Percentiles rank a stretch among this genome's conserved stretches.
phyloP scores from a whole-genome alignment of 2,888 invertebrate genomes.

The Sesamia inferens region DNA sequence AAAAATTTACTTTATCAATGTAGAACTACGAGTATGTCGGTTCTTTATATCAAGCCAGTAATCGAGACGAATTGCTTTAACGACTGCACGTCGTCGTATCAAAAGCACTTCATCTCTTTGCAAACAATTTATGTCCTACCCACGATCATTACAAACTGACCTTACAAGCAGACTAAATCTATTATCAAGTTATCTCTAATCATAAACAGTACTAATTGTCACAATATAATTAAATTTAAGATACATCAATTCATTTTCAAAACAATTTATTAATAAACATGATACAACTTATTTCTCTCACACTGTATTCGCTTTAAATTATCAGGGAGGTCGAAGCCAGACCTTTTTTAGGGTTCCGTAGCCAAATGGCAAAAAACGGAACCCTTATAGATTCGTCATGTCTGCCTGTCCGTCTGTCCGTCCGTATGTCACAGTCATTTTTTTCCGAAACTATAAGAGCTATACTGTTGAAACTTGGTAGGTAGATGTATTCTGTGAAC shows the following conservation, averaged over 20 bases:
- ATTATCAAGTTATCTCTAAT: conserved; percentile 9
- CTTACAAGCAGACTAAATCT: conserved; percentile 1
- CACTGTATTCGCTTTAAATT: conserved; percentile 33
- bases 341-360: background rate
- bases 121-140: background rate
- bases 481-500: too few relatives aligned
- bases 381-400: too few relatives aligned
- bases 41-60: background rate
- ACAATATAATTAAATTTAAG: conserved; percentile 5
- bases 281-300: conserved; percentile 30
- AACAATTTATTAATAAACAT: conserved; percentile 2
- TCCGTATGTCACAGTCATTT: too few relatives aligned
- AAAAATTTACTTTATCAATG: background rate
- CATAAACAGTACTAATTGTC: background rate
- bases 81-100: background rate
- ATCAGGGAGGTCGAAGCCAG: conserved; percentile 31
- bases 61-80: conserved; percentile 1
- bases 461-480: too few relatives aligned
- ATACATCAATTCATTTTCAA: background rate
- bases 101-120: background rate
- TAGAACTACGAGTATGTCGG: background rate
- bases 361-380: too few relatives aligned
- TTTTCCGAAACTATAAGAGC: too few relatives aligned
- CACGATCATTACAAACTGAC: conserved; percentile 5
- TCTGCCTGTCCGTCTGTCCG: too few relatives aligned